phyloP scores from a whole-genome alignment of 2,888 invertebrate genomes.

The Rhagonycha fulva region DNA sequence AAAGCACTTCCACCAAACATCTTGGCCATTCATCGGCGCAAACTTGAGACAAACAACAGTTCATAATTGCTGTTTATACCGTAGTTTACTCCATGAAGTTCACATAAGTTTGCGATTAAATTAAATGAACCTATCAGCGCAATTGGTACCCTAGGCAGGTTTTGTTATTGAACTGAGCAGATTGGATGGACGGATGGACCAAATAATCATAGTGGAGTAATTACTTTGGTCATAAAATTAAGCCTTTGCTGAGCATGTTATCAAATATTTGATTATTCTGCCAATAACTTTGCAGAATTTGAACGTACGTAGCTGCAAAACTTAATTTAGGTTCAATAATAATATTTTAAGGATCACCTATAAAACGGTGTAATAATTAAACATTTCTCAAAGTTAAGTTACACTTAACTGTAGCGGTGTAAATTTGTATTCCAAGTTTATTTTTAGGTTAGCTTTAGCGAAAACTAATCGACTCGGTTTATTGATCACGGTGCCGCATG shows the following conservation, averaged over 20 bases:
- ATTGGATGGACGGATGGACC: neutral
- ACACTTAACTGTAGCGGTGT: neutral
- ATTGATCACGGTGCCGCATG: neutral
- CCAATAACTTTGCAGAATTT: neutral
- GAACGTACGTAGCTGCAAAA: too few relatives aligned
- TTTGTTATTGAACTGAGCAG: neutral
- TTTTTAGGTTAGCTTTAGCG: neutral
- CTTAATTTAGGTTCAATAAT: too few relatives aligned
- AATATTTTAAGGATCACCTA: too few relatives aligned
- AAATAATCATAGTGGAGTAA: neutral
- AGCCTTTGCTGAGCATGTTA: neutral
- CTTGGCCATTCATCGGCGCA: neutral
- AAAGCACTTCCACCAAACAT: neutral
- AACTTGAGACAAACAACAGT: neutral
- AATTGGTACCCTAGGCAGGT: neutral
- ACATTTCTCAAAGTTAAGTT: neutral
- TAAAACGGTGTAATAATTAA: neutral
- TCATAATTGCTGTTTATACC: neutral
- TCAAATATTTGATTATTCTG: neutral
- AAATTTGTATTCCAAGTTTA: neutral
- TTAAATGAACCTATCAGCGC: neutral
- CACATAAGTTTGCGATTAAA: neutral
- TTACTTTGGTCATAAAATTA: neutral
- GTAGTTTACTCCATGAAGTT: neutral
- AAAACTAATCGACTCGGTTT: neutral